Base-by-base conservation (phyloP, 2,888 invertebrate genomes). In the Elmis aenea region DNA sequence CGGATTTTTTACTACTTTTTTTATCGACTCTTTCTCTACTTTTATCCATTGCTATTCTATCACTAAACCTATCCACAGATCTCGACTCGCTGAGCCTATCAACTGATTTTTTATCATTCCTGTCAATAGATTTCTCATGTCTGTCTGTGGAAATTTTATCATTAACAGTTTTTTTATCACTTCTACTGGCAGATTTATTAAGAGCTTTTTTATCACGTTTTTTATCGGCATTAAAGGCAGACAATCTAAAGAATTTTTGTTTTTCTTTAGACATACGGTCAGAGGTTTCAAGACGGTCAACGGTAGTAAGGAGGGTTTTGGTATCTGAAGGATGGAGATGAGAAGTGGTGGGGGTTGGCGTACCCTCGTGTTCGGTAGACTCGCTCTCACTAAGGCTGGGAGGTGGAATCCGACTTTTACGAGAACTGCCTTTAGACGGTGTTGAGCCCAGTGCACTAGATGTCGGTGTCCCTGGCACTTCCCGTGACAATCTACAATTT, bases 261-360 rank as follows among this genome's bases (percentile, higher is more conserved):
- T 87, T 88, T 74, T 88, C 87, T 72, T 85, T 85, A 50, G 86
- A 86, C 77, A 87, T 85, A 64, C 77, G 76, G 67, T 85, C 85
- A 68, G 80, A 75, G 64, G 78, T 77, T 59, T 75, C 75, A 54
- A 75, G 71, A 50, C 72, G 71, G 30, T 58, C 59, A 31, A 51
- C 50, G 47, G 51, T 50, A 25, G 50, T 45, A 45, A 48, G 48
- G 50, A 53, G 48, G 56, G 53, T 54, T 50, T 51, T 52, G 51
- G 46, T 52, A 46, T 59, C 59, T 58, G 58, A 60, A 57, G 58
- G 62, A 57, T 62, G 58, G 62, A 56, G 58, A 57, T 61, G 34
- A 37, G 44, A 37, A 40, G 36, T 40, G 44, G 59, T 51, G 58
- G 67, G 64, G 62, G 60, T 63, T 62, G 68, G 66, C 65, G 66